Conservation (phyloP, 2,113 vertebrate species). For the Polyodon spathula region DNA sequence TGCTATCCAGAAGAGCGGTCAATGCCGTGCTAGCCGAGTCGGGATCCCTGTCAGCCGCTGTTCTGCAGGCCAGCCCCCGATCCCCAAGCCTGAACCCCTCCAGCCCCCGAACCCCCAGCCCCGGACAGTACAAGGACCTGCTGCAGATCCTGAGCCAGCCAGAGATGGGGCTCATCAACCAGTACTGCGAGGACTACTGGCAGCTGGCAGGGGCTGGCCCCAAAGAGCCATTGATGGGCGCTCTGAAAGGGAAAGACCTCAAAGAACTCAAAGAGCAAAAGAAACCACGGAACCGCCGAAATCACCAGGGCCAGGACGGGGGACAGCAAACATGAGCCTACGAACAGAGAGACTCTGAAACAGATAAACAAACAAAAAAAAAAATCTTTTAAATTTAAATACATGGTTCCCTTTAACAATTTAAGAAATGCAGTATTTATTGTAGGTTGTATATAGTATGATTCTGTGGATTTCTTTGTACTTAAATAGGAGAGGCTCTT, state of each 20-base stretch:
- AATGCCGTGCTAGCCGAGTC: slow-evolving; percentile 76
- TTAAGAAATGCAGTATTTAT: slow-evolving; percentile 74
- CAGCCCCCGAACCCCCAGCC: slow-evolving; percentile 61
- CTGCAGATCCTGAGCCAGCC: slow-evolving; percentile 91
- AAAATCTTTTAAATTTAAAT: slow-evolving; percentile 24
- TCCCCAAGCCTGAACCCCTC: slow-evolving; percentile 46
- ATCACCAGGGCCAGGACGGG: slow-evolving; percentile 72
- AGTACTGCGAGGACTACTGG: slow-evolving; percentile 98
- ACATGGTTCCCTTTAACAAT: slow-evolving; percentile 42
- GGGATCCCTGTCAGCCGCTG: slow-evolving; percentile 40
- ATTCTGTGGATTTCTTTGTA: slow-evolving; percentile 71
- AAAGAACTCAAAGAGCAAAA: slow-evolving; percentile 89
- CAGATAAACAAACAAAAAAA: slow-evolving; percentile 28
- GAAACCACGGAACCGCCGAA: slow-evolving; percentile 89
- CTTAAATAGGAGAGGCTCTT: slow-evolving; percentile 54
- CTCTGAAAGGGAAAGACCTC: slow-evolving; percentile 56
- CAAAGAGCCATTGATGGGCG: slow-evolving; percentile 59
- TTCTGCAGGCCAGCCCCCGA: too few species aligned
- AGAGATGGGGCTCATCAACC: slow-evolving; percentile 93
- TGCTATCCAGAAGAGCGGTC: slow-evolving; percentile 76
- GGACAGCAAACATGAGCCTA: slow-evolving; percentile 75
- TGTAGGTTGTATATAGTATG: slow-evolving; percentile 78
- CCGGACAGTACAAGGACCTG: slow-evolving; percentile 82
- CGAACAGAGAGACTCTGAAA: slow-evolving; percentile 42
- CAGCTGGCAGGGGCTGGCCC: slow-evolving; percentile 62